Percentiles rank a stretch among this genome's conserved stretches.
These are phyloP conservation scores for Scomber japonicus DNA, from an alignment of 2,113 vertebrate genomes.

Conservation along the genomic window DNA sequence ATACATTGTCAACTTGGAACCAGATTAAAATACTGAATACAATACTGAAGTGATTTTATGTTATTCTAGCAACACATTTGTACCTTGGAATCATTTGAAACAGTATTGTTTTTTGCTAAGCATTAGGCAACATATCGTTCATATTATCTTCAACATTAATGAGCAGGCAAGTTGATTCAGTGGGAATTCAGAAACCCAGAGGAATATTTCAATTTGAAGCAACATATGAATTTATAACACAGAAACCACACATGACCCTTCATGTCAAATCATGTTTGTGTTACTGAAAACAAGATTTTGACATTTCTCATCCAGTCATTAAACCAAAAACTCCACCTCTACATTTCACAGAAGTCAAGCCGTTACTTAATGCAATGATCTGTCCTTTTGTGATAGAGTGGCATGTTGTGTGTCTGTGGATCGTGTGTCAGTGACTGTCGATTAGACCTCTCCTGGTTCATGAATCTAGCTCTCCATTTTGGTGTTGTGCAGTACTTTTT, in stretches of 20 bases:
- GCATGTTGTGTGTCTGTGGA: conserved; percentile 72
- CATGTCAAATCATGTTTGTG: neutral
- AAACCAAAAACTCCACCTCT: neutral
- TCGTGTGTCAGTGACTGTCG: conserved; percentile 46
- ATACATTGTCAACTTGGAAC: neutral
- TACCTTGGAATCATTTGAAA: neutral
- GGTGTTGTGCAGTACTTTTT: conserved; percentile 62
- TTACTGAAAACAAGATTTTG: neutral
- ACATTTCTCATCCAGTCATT: neutral
- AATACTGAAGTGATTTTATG: neutral
- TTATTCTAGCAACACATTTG: conserved; percentile 2
- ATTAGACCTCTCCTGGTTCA: conserved; percentile 35
- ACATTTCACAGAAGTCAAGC: neutral
- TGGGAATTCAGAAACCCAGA: too few relatives aligned
- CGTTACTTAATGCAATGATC: conserved; percentile 23
- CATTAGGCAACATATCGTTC: neutral
- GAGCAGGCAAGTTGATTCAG: conserved; percentile 6
- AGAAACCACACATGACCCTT: neutral
- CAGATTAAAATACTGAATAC: conserved; percentile 25
- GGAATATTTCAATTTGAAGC: too few relatives aligned
- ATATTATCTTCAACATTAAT: conserved; percentile 8
- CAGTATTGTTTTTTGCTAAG: neutral
- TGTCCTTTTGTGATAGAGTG: conserved; percentile 58
- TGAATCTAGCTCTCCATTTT: conserved; percentile 53
- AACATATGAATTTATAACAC: too few relatives aligned